phyloP scores from a whole-genome alignment of 2,888 invertebrate genomes.

The Lasiommata megera region DNA sequence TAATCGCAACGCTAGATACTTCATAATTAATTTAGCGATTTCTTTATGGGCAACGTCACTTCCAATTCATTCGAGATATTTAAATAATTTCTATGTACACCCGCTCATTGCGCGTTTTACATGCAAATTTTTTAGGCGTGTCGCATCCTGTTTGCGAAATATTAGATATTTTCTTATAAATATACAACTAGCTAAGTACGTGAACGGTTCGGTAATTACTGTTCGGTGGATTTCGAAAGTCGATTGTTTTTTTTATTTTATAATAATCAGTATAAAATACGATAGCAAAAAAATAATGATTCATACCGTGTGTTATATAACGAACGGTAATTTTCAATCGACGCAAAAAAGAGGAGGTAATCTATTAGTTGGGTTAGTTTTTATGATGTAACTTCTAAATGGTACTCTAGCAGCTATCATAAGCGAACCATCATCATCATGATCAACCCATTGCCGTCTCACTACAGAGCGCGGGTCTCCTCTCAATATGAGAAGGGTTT shows the following conservation, averaged over 20 bases:
- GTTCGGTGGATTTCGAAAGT: not conserved
- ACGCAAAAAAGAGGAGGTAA: too few species aligned
- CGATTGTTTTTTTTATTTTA: not conserved
- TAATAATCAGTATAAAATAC: too few species aligned
- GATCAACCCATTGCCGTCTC: too few species aligned
- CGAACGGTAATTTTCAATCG: too few species aligned
- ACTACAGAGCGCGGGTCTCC: too few species aligned
- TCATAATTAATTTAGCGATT: constrained; percentile 32
- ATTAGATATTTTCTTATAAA: not conserved
- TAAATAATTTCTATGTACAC: not conserved
- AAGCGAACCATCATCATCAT: too few species aligned
- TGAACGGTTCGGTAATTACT: not conserved
- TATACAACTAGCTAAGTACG: not conserved
- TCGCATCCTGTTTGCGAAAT: not conserved
- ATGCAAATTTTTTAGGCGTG: not conserved
- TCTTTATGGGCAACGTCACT: constrained; percentile 29
- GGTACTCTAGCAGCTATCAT: too few species aligned
- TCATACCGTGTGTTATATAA: too few species aligned
- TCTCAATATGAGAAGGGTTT: too few species aligned
- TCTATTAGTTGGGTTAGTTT: too few species aligned
- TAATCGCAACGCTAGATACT: constrained; percentile 50
- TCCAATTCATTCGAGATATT: not conserved
- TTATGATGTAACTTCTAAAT: too few species aligned
- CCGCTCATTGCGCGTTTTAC: not conserved
- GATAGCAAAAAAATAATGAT: too few species aligned